Evolutionary conservation across 1,140 invertebrate species (phyloP).

Genomic region (Scylla paramamosain): DNA sequence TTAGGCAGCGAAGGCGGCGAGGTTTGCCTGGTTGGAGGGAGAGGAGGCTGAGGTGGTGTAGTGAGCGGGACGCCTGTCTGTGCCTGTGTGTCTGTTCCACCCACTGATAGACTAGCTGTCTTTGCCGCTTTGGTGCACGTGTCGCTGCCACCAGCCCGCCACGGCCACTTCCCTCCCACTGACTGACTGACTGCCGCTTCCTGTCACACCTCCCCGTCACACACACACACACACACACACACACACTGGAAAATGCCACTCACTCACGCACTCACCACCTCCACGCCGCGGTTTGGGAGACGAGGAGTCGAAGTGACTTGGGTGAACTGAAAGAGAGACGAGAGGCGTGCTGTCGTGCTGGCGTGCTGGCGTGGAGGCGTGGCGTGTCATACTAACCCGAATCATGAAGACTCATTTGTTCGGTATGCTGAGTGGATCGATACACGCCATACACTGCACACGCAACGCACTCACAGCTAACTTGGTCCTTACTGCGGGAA

Average conservation of each 20-base stretch:
- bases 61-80: too few relatives aligned
- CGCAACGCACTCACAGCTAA: background rate
- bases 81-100: background rate
- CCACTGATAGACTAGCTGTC: background rate
- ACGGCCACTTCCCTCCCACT: background rate
- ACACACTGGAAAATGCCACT: background rate
- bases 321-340: background rate
- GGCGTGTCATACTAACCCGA: background rate
- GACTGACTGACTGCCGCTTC: constrained; percentile 2
- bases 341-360: background rate
- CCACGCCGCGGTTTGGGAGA: background rate
- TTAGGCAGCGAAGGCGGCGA: background rate
- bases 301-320: background rate
- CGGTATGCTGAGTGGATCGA: background rate
- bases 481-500: too few relatives aligned
- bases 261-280: background rate
- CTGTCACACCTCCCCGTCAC: background rate
- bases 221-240: background rate
- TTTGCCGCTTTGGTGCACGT: background rate
- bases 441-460: background rate
- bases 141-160: background rate
- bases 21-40: background rate
- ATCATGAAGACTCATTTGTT: background rate
- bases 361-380: background rate
- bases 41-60: background rate